These are phyloP conservation scores for Capromys pilorides DNA, from an alignment of 2,797 vertebrate species.

Conservation along the genomic window DNA sequence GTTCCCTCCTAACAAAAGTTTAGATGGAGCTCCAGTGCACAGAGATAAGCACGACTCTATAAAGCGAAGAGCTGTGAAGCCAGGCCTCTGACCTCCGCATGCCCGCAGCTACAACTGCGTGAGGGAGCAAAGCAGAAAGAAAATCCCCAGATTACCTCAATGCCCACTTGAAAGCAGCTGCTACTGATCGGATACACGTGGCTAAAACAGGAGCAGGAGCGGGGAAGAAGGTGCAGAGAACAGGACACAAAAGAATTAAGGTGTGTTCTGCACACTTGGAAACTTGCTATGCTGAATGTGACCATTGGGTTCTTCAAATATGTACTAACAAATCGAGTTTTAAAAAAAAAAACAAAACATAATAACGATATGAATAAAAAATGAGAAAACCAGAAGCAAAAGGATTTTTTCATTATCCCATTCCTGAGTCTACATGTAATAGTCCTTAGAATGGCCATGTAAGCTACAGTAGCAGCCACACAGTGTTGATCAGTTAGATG, in stretches of 20 bases:
- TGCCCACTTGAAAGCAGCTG: not conserved
- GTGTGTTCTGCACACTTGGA: not conserved
- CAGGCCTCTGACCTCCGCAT: not conserved
- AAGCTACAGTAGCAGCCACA: not conserved
- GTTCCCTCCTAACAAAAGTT: not conserved
- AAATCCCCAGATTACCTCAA: not conserved
- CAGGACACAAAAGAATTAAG: not conserved
- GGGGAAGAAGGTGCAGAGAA: too few relatives aligned
- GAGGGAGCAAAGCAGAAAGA: not conserved
- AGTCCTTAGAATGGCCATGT: not conserved
- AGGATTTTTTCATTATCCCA: not conserved
- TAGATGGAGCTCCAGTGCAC: not conserved
- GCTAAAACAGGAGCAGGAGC: not conserved
- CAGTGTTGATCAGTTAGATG: not conserved
- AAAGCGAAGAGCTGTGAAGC: not conserved
- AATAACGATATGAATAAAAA: not conserved
- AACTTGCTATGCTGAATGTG: not conserved
- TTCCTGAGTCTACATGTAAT: not conserved
- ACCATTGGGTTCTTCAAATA: not conserved
- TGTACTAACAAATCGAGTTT: not conserved
- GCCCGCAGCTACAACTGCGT: not conserved
- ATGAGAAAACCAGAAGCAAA: not conserved
- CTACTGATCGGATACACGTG: not conserved
- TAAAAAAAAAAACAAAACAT: not conserved
- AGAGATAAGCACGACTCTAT: not conserved